A percentile compares a stretch with the other conserved stretches of the same genome.
Conservation (phyloP, 2,888 invertebrate genomes). For the Pomacea canaliculata region DNA sequence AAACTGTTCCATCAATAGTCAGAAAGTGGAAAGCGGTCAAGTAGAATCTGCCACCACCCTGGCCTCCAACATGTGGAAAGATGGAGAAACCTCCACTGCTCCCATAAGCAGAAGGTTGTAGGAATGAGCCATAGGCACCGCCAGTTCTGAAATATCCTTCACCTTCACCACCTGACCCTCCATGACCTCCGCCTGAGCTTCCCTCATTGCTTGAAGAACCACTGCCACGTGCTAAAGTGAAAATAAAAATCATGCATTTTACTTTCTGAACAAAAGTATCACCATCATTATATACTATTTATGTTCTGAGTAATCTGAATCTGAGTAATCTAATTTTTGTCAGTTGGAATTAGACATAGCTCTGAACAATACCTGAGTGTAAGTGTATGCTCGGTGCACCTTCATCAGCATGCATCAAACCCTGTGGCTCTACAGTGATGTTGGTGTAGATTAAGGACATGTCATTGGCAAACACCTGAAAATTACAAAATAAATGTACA, state of each 20-base stretch:
- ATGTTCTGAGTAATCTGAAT: too few relatives aligned
- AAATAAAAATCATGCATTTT: not conserved
- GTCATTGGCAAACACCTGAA: constrained; percentile 52
- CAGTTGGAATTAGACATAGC: too few relatives aligned
- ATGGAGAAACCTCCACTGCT: constrained; percentile 52
- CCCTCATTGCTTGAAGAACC: constrained; percentile 5
- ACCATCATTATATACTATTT: too few relatives aligned
- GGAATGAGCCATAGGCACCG: constrained; percentile 46
- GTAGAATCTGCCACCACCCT: constrained; percentile 47
- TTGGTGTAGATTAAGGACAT: constrained; percentile 47
- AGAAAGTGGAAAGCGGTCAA: constrained; percentile 45
- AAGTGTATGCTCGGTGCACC: constrained; percentile 12
- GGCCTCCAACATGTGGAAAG: constrained; percentile 50
- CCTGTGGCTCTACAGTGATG: constrained; percentile 54
- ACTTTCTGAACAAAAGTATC: too few relatives aligned
- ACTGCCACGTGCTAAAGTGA: constrained; percentile 39
- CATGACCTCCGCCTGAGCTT: constrained; percentile 55
- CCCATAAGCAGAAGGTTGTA: constrained; percentile 46
- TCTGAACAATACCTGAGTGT: constrained; percentile 1
- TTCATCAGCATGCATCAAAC: constrained; percentile 31
- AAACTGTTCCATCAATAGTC: constrained; percentile 48
- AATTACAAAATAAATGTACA: not conserved
- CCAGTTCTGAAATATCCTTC: constrained; percentile 39
- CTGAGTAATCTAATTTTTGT: too few relatives aligned
- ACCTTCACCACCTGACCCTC: constrained; percentile 55